These are phyloP conservation scores for Abrostola triplasia DNA, from an alignment of 2,888 invertebrate species.

Conservation along the genomic window DNA sequence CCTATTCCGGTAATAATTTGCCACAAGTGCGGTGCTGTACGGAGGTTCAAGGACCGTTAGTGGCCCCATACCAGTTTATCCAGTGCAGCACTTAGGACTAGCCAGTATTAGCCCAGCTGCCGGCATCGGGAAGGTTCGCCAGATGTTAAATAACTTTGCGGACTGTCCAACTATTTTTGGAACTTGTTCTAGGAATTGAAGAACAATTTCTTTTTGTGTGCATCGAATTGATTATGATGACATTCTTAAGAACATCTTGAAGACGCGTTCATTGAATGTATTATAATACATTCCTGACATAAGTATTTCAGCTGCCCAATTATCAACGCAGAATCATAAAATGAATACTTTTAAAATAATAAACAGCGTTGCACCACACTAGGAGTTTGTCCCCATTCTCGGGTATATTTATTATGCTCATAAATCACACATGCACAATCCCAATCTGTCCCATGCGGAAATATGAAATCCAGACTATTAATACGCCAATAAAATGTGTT, in stretches of 20 bases:
- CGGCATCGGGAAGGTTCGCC: slow-evolving; percentile 27
- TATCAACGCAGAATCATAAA: too few species aligned
- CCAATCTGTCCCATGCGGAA: too few species aligned
- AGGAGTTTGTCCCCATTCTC: too few species aligned
- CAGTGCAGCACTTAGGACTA: slow-evolving; percentile 59
- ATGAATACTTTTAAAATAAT: too few species aligned
- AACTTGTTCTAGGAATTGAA: slow-evolving; percentile 17
- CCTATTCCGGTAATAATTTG: slow-evolving; percentile 42
- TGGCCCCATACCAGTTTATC: slow-evolving; percentile 66
- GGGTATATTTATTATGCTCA: too few species aligned
- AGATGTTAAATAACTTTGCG: slow-evolving; percentile 38
- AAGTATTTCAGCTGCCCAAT: too few species aligned
- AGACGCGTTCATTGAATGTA: not conserved
- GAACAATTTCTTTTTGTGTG: not conserved
- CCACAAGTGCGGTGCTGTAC: slow-evolving; percentile 39
- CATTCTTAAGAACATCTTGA: slow-evolving; percentile 8
- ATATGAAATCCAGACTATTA: too few species aligned
- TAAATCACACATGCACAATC: too few species aligned
- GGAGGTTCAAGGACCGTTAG: slow-evolving; percentile 70
- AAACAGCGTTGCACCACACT: too few species aligned
- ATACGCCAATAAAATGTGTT: too few species aligned
- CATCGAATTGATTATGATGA: not conserved
- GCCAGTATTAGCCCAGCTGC: slow-evolving; percentile 45
- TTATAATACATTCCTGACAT: too few species aligned
- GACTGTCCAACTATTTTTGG: slow-evolving; percentile 23